Evolutionary conservation across 2,113 vertebrate species (phyloP).

Genomic region (Struthidea cinerea): DNA sequence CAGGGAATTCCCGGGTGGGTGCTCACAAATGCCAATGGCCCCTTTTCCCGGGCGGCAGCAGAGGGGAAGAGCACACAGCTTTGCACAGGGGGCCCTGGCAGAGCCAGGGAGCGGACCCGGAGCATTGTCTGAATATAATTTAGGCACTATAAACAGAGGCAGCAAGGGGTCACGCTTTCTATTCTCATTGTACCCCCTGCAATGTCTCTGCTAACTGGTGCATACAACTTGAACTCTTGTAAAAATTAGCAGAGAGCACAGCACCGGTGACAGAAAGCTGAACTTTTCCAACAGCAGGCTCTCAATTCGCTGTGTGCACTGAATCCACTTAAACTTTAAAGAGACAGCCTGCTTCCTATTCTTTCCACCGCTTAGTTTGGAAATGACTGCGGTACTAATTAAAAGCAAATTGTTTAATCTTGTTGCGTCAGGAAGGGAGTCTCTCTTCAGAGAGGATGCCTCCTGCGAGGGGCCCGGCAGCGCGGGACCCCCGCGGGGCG

Average conservation of each 20-base stretch:
- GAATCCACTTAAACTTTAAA: conserved; percentile 48
- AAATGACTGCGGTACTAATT: conserved; percentile 65
- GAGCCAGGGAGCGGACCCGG: neutral
- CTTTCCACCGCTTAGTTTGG: neutral
- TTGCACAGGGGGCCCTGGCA: neutral
- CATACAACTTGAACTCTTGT: conserved; percentile 11
- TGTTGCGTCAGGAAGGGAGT: conserved; percentile 15
- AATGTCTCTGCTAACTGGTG: conserved; percentile 27
- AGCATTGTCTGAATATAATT: conserved; percentile 12
- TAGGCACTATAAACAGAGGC: conserved; percentile 33
- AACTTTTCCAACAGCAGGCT: conserved; percentile 42
- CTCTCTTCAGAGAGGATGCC: neutral
- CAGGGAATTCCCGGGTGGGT: neutral
- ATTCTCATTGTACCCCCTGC: neutral
- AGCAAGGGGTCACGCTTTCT: neutral
- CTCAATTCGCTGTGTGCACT: neutral
- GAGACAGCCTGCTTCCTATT: conserved; percentile 16
- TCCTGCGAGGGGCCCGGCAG: conserved; percentile 13
- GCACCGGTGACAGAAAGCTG: neutral
- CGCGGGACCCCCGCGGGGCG: neutral
- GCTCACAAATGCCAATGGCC: neutral
- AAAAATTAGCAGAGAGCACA: conserved; percentile 6
- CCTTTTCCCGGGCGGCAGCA: neutral
- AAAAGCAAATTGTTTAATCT: conserved; percentile 70
- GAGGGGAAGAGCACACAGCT: neutral